Evolutionary conservation across 2,797 vertebrate species (phyloP).

Genomic region (Coendou prehensilis): DNA sequence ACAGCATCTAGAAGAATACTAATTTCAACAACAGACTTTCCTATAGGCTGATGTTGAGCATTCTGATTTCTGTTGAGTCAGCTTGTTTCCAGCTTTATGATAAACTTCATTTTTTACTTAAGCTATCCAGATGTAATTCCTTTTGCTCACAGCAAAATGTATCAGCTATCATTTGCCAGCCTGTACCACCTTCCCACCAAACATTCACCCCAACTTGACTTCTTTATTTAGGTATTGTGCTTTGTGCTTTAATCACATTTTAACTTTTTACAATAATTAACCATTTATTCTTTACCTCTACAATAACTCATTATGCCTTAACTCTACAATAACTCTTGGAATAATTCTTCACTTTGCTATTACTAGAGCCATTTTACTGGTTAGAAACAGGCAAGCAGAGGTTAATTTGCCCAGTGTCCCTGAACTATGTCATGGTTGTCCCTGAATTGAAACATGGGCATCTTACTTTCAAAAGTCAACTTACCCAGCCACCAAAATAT

Average conservation of each 20-base stretch:
- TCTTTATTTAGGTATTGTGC: background rate
- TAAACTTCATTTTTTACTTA: background rate
- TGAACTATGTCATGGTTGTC: background rate
- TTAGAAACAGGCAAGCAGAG: background rate
- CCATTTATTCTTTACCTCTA: background rate
- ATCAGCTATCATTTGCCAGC: background rate
- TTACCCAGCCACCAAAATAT: background rate
- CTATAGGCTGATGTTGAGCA: background rate
- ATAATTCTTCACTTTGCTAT: background rate
- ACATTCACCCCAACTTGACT: background rate
- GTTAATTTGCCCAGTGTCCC: background rate
- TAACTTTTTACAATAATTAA: background rate
- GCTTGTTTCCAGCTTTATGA: background rate
- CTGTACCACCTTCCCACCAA: background rate
- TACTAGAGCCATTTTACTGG: background rate
- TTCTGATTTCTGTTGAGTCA: background rate
- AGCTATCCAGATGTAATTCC: constrained; percentile 3
- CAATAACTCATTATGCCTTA: background rate
- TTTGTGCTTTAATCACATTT: constrained; percentile 17
- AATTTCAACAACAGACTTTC: background rate
- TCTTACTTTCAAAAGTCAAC: constrained; percentile 19
- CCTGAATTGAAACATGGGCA: background rate
- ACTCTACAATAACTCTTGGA: background rate
- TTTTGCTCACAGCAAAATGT: background rate
- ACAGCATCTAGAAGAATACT: background rate